A percentile compares a stretch with the other conserved stretches of the same genome.
These are phyloP conservation scores for Pasiphila rectangulata DNA, from an alignment of 2,888 invertebrate genomes.

Conservation along the genomic window DNA sequence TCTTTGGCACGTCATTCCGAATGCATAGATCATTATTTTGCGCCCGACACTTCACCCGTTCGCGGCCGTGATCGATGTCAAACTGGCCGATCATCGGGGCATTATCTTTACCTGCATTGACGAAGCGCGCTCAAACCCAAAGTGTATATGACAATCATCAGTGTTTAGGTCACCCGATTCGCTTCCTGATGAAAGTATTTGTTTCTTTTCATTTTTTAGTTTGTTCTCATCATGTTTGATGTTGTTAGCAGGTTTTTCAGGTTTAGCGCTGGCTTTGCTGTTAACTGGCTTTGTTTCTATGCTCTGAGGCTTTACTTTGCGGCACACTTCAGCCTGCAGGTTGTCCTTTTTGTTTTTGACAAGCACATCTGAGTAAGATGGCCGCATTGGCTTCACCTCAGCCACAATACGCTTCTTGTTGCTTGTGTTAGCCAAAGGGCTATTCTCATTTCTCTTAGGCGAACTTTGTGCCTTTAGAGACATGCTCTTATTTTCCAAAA, in stretches of 20 bases:
- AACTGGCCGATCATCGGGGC: too few species aligned
- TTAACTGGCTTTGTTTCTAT: slow-evolving; percentile 61
- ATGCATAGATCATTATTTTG: too few species aligned
- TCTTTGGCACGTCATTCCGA: too few species aligned
- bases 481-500: slow-evolving; percentile 52
- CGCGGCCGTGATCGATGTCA: too few species aligned
- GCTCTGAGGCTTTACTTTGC: slow-evolving; percentile 69
- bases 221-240: slow-evolving; percentile 62
- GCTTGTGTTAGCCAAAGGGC: slow-evolving; percentile 76
- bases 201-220: slow-evolving; percentile 65
- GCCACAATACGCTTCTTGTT: slow-evolving; percentile 88
- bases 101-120: too few species aligned
- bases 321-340: slow-evolving; percentile 64
- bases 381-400: slow-evolving; percentile 93
- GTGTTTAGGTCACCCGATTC: slow-evolving; percentile 73
- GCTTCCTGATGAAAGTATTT: slow-evolving; percentile 72
- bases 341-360: slow-evolving; percentile 84
- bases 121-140: too few species aligned
- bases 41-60: too few species aligned
- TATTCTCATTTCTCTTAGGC: slow-evolving; percentile 69
- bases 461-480: slow-evolving; percentile 57
- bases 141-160: too few species aligned
- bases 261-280: slow-evolving; percentile 62
- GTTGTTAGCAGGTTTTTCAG: slow-evolving; percentile 56
- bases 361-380: slow-evolving; percentile 91